A percentile compares a stretch with the other conserved stretches of the same genome.
phyloP scores from a whole-genome alignment of 2,113 vertebrate species.

The Labeo catla region DNA sequence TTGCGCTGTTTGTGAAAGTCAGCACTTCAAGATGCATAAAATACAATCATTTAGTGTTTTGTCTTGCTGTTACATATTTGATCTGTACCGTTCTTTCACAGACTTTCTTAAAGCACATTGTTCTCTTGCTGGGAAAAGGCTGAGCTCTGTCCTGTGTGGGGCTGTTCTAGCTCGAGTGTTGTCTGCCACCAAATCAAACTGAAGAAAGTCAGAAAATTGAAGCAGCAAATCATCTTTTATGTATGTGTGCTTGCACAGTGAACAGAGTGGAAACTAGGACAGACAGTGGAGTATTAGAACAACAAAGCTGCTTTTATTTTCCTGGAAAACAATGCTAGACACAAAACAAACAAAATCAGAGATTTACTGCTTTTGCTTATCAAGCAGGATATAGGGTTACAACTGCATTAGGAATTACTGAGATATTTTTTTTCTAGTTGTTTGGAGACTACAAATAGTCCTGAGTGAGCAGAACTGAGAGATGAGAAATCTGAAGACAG shows the following conservation, averaged over 20 bases:
- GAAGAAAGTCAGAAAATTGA: slow-evolving; percentile 74
- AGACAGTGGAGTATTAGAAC: slow-evolving; percentile 65
- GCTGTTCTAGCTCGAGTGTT: slow-evolving; percentile 62
- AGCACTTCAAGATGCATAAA: background rate
- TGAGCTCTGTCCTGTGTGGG: background rate
- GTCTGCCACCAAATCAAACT: slow-evolving; percentile 70
- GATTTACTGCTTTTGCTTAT: slow-evolving; percentile 50
- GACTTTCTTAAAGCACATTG: background rate
- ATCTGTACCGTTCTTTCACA: background rate
- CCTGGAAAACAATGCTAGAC: slow-evolving; percentile 54
- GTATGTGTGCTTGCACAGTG: slow-evolving; percentile 73
- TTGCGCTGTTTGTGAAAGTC: background rate
- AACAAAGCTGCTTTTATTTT: slow-evolving; percentile 70
- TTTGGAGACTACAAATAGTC: slow-evolving; percentile 24
- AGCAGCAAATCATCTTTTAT: slow-evolving; percentile 77
- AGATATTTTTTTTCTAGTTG: slow-evolving; percentile 37
- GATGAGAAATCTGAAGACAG: background rate
- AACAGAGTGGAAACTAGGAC: slow-evolving; percentile 71
- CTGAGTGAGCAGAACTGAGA: background rate
- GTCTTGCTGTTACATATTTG: slow-evolving; percentile 1
- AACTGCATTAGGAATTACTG: slow-evolving; percentile 54
- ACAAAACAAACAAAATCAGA: slow-evolving; percentile 26
- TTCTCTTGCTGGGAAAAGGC: slow-evolving; percentile 18
- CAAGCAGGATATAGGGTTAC: slow-evolving; percentile 47
- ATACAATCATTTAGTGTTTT: background rate